phyloP scores from a whole-genome alignment of 2,888 invertebrate species.

The Nasonovia ribisnigri region DNA sequence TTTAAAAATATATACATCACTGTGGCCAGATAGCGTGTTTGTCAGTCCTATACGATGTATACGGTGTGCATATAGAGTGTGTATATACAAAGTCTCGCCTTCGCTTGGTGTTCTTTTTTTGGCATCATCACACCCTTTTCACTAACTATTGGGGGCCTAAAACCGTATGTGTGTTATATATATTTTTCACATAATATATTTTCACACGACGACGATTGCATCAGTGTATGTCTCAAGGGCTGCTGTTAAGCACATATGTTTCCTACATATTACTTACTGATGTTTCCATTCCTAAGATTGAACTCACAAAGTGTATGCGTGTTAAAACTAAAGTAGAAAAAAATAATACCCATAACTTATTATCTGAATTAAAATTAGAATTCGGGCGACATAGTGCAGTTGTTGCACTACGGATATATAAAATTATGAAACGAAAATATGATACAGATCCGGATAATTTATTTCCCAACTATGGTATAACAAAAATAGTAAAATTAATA shows the following conservation, averaged over 20 bases:
- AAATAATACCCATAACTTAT: constrained; percentile 27
- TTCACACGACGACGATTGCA: constrained; percentile 62
- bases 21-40: constrained; percentile 20
- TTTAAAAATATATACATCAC: constrained; percentile 60
- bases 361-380: constrained; percentile 45
- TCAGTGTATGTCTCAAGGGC: constrained; percentile 58
- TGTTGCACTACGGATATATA: neutral
- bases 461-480: neutral
- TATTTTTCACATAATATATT: constrained; percentile 59
- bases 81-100: constrained; percentile 51
- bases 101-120: constrained; percentile 60
- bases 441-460: neutral
- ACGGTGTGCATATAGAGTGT: neutral
- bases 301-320: constrained; percentile 16
- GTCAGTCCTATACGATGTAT: constrained; percentile 30
- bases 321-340: neutral
- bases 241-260: constrained; percentile 57
- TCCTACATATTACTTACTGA: constrained; percentile 46
- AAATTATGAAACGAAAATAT: neutral
- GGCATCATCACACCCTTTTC: constrained; percentile 64
- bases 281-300: constrained; percentile 43
- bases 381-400: neutral
- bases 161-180: constrained; percentile 49
- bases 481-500: neutral
- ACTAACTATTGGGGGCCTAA: constrained; percentile 62